phyloP scores from a whole-genome alignment of 2,113 vertebrate genomes.

The Zosterops hypoxanthus region DNA sequence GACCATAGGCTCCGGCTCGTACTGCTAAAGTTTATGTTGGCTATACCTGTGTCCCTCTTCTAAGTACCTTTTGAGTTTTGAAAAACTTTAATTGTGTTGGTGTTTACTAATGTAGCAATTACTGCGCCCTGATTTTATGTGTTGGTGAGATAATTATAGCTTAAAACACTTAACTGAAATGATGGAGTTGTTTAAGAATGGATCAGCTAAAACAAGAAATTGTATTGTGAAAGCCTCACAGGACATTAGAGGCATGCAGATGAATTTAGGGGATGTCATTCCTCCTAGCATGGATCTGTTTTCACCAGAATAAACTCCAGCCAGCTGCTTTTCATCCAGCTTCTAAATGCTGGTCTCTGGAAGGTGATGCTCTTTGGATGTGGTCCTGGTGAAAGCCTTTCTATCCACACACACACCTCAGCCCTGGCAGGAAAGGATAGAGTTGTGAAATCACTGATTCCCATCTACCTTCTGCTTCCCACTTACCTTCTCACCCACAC shows the following conservation, averaged over 20 bases:
- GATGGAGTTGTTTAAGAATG: neutral
- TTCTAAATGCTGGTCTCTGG: neutral
- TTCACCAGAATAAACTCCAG: neutral
- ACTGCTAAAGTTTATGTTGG: neutral
- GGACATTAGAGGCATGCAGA: neutral
- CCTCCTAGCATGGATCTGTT: neutral
- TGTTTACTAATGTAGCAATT: neutral
- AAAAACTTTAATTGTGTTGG: neutral
- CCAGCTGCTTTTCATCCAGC: neutral
- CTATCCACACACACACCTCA: neutral
- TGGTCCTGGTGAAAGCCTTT: neutral
- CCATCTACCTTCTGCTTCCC: neutral
- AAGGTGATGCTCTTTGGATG: neutral
- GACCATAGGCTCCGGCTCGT: neutral
- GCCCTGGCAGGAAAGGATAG: neutral
- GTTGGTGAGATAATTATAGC: neutral
- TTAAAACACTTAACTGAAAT: neutral
- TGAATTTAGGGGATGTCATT: neutral
- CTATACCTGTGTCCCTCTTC: neutral
- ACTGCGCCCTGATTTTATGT: neutral
- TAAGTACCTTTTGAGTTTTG: neutral
- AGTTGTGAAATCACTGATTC: neutral
- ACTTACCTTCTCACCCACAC: neutral
- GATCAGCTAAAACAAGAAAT: neutral
- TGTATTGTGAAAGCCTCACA: neutral